Conservation (phyloP, 2,888 invertebrate species). For the Sinohyriopsis cumingii region DNA sequence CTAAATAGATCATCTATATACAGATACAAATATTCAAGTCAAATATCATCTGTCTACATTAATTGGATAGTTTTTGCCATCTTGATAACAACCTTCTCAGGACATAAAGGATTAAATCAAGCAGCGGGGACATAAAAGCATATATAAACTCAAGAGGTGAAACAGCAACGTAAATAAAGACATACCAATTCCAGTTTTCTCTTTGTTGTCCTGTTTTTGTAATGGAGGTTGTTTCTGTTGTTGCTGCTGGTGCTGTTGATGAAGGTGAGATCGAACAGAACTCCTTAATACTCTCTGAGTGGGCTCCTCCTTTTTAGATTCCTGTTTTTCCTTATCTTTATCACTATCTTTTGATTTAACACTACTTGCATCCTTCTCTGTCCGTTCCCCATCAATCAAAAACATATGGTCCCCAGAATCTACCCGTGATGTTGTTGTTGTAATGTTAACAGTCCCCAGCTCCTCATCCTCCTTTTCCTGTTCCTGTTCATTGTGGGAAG, state of each 20-base stretch:
- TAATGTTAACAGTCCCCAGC: too few species aligned
- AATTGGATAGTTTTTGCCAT: too few species aligned
- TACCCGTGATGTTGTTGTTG: too few species aligned
- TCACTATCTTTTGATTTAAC: conserved; percentile 22
- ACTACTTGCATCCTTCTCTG: conserved; percentile 15
- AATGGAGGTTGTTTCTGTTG: conserved; percentile 75
- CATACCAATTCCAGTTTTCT: conserved; percentile 20
- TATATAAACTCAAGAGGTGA: too few species aligned
- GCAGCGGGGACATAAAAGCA: too few species aligned
- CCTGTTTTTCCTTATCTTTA: conserved; percentile 14
- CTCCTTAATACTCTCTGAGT: conserved; percentile 43
- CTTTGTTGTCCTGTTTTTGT: conserved; percentile 24
- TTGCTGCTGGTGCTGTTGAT: conserved; percentile 70
- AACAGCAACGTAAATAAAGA: too few species aligned
- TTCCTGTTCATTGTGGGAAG: conserved; percentile 23
- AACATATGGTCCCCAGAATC: too few species aligned
- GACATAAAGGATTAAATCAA: too few species aligned
- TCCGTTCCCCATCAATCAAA: conserved; percentile 1
- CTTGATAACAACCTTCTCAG: too few species aligned
- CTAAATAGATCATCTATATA: too few species aligned
- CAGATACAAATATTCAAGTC: too few species aligned
- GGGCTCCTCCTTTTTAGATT: conserved; percentile 32
- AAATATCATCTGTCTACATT: too few species aligned
- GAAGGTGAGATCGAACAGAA: conserved; percentile 50
- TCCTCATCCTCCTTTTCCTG: conserved; percentile 31